These are phyloP conservation scores for Callosobruchus maculatus DNA, from an alignment of 2,888 invertebrate genomes.

Conservation along the genomic window DNA sequence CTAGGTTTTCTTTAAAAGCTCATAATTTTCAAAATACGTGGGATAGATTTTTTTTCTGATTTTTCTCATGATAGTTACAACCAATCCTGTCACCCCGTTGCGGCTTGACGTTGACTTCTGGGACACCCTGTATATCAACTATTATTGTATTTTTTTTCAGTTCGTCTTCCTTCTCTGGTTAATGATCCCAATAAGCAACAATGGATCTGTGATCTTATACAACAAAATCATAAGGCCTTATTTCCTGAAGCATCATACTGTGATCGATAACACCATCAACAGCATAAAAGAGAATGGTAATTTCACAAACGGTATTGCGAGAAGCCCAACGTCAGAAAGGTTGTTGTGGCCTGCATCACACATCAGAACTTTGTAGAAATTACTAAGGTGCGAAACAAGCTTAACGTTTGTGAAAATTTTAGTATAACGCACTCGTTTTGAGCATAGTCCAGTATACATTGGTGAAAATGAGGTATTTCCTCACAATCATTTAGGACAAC, in stretches of 20 bases:
- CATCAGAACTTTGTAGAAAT: neutral
- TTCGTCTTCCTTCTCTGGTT: constrained; percentile 87
- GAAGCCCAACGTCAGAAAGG: constrained; percentile 15
- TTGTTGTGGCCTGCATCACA: neutral
- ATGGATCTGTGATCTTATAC: constrained; percentile 81
- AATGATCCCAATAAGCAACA: constrained; percentile 77
- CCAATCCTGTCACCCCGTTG: too few species aligned
- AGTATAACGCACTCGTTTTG: neutral
- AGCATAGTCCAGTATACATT: too few species aligned
- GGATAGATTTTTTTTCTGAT: too few species aligned
- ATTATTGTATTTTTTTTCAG: constrained; percentile 50
- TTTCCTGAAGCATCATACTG: constrained; percentile 73
- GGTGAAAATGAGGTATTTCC: too few species aligned
- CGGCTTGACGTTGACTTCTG: too few species aligned
- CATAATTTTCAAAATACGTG: too few species aligned
- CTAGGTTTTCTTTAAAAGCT: too few species aligned
- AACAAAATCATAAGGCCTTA: constrained; percentile 73
- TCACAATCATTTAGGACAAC: too few species aligned
- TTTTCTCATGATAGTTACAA: too few species aligned
- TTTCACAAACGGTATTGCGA: neutral
- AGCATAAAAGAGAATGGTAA: constrained; percentile 41
- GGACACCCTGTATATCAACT: neutral
- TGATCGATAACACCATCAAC: constrained; percentile 57
- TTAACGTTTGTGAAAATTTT: neutral
- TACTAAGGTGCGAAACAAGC: neutral